Base-by-base conservation (phyloP, 1,140 invertebrate species). In the Sycobia sp. region DNA sequence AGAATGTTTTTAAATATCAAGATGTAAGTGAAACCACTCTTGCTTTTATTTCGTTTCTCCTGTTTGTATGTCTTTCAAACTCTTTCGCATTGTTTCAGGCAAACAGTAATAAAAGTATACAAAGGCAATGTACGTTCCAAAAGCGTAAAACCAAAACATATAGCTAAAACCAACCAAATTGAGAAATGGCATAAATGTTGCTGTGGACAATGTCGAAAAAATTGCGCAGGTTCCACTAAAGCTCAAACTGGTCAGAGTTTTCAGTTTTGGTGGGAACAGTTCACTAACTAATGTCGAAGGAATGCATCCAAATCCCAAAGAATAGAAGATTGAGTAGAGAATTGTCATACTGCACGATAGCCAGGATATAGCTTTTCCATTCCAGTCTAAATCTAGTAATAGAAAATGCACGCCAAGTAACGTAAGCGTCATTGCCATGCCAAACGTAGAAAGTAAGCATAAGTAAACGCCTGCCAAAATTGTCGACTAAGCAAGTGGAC, bases 11-110 rank as follows among this genome's bases (percentile, higher is more conserved):
- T n/a, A n/a, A n/a, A n/a, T n/a, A n/a, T n/a, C n/a, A n/a, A n/a
- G n/a, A n/a, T n/a, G n/a, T n/a, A n/a, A n/a, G n/a, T n/a, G n/a
- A n/a, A n/a, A n/a, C n/a, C n/a, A 11, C 29, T 32, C 11, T 32
- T 32, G 29, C 4, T 32, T 32, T 32, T 32, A 4, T 11, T 11
- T 32, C 11, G 29, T 2, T 7, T 2, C 1, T 18, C 29, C 20
- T 2, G 29, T 71, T 65, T 83, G 82, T 38, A 89, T 87, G 69
- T 89, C 86, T 32, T 87, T 78, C 1, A 89, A 69, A 13, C 75
- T 84, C 63, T 85, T 85, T 0, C 87, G 87, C 66, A 85, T 88
- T 0, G 88, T 90, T 72, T 89, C 88, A 0, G 86, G 84, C 14
- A 89, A 73, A 27, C 84, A 80, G 36, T 84, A 79, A 32, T 78